These are phyloP conservation scores for Sesia bembeciformis DNA, from an alignment of 2,888 invertebrate genomes.

Conservation along the genomic window DNA sequence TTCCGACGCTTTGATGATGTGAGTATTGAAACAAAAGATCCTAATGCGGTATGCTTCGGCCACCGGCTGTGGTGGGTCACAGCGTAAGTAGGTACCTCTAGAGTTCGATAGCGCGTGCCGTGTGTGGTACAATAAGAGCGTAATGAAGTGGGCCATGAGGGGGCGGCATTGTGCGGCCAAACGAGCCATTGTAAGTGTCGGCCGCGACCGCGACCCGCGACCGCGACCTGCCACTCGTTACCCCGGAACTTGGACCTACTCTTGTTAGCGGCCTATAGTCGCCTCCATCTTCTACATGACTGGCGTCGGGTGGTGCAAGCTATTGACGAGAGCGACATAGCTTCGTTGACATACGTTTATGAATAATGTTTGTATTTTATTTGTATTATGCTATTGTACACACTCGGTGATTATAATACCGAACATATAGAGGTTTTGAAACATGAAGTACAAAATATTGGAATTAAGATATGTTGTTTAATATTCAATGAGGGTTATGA, in stretches of 20 bases:
- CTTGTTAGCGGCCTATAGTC: slow-evolving; percentile 21
- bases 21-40: slow-evolving; percentile 22
- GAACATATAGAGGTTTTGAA: too few species aligned
- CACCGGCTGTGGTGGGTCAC: slow-evolving; percentile 49
- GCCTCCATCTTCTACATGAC: neutral
- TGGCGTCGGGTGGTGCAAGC: neutral
- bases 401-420: too few species aligned
- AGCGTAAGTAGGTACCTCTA: slow-evolving; percentile 21
- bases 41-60: slow-evolving; percentile 34
- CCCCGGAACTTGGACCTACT: slow-evolving; percentile 17
- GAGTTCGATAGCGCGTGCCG: slow-evolving; percentile 31
- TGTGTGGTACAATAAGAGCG: slow-evolving; percentile 63
- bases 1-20: neutral
- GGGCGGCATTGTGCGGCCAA: slow-evolving; percentile 64
- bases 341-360: too few species aligned
- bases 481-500: too few species aligned
- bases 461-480: too few species aligned
- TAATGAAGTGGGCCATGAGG: slow-evolving; percentile 71
- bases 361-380: too few species aligned
- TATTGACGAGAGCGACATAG: neutral
- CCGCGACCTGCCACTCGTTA: slow-evolving; percentile 55
- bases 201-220: slow-evolving; percentile 27
- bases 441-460: too few species aligned
- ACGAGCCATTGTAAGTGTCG: slow-evolving; percentile 56
- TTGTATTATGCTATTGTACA: too few species aligned